Evolutionary conservation across 1,140 invertebrate genomes (phyloP).

Genomic region (Drosophila rhopaloa): DNA sequence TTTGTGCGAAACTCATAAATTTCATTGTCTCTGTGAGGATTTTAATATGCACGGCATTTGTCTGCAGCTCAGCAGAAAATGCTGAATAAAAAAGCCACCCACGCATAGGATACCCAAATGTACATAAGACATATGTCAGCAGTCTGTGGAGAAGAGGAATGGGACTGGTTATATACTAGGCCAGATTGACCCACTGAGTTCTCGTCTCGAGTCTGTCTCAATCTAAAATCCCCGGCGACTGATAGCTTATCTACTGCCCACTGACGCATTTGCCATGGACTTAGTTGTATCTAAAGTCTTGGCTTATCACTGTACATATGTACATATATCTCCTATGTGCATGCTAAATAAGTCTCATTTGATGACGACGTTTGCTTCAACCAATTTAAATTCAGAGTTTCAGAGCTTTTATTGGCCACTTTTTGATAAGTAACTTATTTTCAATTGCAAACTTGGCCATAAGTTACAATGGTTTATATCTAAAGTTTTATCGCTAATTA

Average conservation of each 20-base stretch:
- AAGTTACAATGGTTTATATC: not conserved
- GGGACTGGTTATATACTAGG: not conserved
- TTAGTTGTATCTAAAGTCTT: conserved; percentile 46
- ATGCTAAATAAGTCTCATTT: conserved; percentile 42
- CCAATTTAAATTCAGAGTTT: not conserved
- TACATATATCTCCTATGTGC: conserved; percentile 10
- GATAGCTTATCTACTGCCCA: conserved; percentile 37
- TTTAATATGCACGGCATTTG: conserved; percentile 44
- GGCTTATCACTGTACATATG: conserved; percentile 27
- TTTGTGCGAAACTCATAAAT: conserved; percentile 43
- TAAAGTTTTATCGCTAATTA: too few species aligned
- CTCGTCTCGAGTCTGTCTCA: conserved; percentile 39
- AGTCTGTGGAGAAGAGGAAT: not conserved
- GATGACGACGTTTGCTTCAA: conserved; percentile 23
- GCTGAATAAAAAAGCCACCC: conserved; percentile 17
- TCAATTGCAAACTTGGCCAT: not conserved
- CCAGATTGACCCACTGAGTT: conserved; percentile 33
- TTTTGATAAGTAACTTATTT: not conserved
- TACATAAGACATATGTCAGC: conserved; percentile 2
- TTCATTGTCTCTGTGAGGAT: conserved; percentile 20
- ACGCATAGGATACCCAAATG: conserved; percentile 13
- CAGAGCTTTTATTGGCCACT: not conserved
- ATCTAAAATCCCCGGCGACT: conserved; percentile 32
- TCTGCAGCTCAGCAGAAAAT: conserved; percentile 36
- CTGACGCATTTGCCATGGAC: conserved; percentile 44